Base-by-base conservation (phyloP, 2,797 vertebrate genomes). In the Falco peregrinus region DNA sequence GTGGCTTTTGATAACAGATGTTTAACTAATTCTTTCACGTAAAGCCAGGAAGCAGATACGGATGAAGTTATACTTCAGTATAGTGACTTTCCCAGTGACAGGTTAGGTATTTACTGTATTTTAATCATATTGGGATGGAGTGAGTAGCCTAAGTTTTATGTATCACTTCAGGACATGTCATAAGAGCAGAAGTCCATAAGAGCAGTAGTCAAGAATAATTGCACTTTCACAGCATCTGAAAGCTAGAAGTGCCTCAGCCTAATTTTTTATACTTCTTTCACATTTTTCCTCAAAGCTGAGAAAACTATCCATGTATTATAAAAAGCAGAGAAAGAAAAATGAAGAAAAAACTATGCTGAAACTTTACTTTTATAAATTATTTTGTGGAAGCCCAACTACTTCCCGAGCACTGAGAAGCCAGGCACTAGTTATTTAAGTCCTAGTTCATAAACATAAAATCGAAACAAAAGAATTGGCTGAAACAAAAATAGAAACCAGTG, bases 31-130 rank as follows among this genome's bases (percentile, higher is more conserved):
- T 48, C 89, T 87, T 95, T 91, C 69, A 88, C 88, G 73, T 43
- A 24, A 88, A 86, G 80, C 90, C 85, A 91, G 80, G 56, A 86
- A 84, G 11, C 16, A 71, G 88, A 86, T 57, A 51, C 35, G 8
- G 80, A 90, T 88, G 63, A 91, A 79, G 70, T 47, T 51, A 76
- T 88, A 47, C 76, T 75, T 78, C 29, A 90, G 61, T 78, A 84
- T 0, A 69, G 53, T 35, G 45, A 64, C 80, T 37, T 76, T 81
- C n/a, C 53, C 57, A 71, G 45, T 88, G 73, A 84, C 80, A 88
- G n/a, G 16, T 61, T 50, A 53, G 39, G 26, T 81, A 57, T 68
- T 91, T 54, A 47, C 31, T 76, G 28, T 64, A 54, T 45, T 88
- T 86, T 61, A 68, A 61, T 84, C 56, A 28, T 2, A 81, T 33